Conservation (phyloP, 1,140 invertebrate species). For the Tetranychus cinnabarinus region DNA sequence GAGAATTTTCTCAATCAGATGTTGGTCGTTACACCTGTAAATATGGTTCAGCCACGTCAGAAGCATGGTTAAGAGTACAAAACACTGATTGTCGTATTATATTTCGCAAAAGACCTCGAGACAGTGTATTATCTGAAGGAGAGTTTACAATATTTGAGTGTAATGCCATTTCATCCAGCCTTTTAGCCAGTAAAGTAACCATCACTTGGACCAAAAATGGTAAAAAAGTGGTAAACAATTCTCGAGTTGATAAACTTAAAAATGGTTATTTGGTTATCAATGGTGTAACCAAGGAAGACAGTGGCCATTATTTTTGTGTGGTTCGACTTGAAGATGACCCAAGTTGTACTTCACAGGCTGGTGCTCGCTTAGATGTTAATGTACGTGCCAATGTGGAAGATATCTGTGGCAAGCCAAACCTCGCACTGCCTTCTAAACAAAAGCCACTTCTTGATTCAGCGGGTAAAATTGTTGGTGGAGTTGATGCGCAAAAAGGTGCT, state of each 20-base stretch:
- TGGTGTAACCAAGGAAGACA: conserved; percentile 5
- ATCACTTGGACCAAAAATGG: conserved; percentile 6
- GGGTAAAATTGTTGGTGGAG: conserved; percentile 16
- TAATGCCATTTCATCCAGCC: not conserved
- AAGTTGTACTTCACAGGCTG: not conserved
- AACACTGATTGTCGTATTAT: not conserved
- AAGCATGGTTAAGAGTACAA: conserved; percentile 4
- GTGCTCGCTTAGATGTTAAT: conserved; percentile 3
- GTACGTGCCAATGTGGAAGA: conserved; percentile 2
- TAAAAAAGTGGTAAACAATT: not conserved
- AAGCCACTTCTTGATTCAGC: conserved; percentile 6
- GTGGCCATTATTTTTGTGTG: conserved; percentile 14
- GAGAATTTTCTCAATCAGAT: conserved; percentile 1
- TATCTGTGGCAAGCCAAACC: conserved; percentile 13
- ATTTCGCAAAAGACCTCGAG: conserved; percentile 11
- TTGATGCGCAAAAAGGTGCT: conserved; percentile 11
- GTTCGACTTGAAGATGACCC: conserved; percentile 2
- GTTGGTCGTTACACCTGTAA: conserved; percentile 8
- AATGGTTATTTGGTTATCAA: conserved; percentile 10
- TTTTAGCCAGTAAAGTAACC: not conserved
- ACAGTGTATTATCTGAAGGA: conserved; percentile 8
- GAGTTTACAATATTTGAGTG: conserved; percentile 12
- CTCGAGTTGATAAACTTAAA: conserved; percentile 5
- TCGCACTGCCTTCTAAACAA: conserved; percentile 3
- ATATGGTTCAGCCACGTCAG: conserved; percentile 1